Conservation (phyloP, 1,140 invertebrate species). For the Diplogasteroides magnus region DNA sequence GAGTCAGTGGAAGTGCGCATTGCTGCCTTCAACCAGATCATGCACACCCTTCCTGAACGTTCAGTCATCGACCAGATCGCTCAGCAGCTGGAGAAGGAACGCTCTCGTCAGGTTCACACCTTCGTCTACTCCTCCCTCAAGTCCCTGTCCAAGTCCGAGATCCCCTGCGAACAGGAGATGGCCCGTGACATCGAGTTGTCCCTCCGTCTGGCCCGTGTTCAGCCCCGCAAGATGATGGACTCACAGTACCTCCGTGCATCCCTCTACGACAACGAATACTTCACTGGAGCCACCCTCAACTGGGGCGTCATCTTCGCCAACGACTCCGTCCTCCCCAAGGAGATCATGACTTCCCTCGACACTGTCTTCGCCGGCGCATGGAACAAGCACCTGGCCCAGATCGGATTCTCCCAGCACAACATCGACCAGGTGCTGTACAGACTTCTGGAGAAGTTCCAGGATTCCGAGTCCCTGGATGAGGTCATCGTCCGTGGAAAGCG, state of each 20-base stretch:
- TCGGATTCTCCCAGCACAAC: slow-evolving; percentile 38
- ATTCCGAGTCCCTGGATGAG: slow-evolving; percentile 19
- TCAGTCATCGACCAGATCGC: slow-evolving; percentile 43
- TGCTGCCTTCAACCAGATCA: slow-evolving; percentile 37
- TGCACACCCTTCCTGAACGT: slow-evolving; percentile 37
- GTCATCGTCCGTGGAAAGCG: slow-evolving; percentile 33
- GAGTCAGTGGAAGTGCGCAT: slow-evolving; percentile 46
- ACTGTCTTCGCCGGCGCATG: slow-evolving; percentile 35
- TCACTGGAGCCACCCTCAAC: slow-evolving; percentile 20
- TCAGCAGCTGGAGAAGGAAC: slow-evolving; percentile 35
- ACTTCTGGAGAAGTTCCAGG: slow-evolving; percentile 21
- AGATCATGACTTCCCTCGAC: slow-evolving; percentile 35
- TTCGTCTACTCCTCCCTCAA: slow-evolving; percentile 39
- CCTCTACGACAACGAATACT: slow-evolving; percentile 22
- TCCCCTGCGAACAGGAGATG: slow-evolving; percentile 32
- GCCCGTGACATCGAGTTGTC: too few relatives aligned
- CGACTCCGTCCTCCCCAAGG: slow-evolving; percentile 22
- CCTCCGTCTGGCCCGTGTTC: slow-evolving; percentile 19
- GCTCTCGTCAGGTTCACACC: slow-evolving; percentile 39
- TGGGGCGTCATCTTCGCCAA: slow-evolving; percentile 44
- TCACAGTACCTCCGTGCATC: slow-evolving; percentile 33
- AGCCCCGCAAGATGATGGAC: slow-evolving; percentile 23
- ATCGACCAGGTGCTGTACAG: slow-evolving; percentile 29
- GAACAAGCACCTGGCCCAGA: slow-evolving; percentile 33
- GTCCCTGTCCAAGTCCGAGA: slow-evolving; percentile 35